A percentile compares a stretch with the other conserved stretches of the same genome.
Conservation (phyloP, 2,888 invertebrate genomes). For the Sesia apiformis region DNA sequence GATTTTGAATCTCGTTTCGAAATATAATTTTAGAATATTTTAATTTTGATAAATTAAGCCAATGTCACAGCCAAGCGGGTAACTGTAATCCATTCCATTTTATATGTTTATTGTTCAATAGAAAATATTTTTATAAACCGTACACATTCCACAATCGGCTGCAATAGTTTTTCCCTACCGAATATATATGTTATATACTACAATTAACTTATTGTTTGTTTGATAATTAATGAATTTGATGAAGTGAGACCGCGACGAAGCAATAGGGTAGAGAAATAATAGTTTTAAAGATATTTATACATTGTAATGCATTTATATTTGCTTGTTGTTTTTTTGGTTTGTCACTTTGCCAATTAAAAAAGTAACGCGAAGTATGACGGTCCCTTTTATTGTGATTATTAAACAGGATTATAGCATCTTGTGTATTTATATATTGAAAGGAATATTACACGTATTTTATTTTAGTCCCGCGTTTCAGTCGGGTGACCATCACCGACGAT, state of each 20-base stretch:
- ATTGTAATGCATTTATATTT: no score
- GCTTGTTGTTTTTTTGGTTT: no score
- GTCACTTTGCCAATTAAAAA: no score
- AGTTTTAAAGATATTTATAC: no score
- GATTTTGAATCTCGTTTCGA: conserved; percentile 35
- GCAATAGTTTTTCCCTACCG: conserved; percentile 46
- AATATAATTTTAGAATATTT: conserved; percentile 17
- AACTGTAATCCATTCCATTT: conserved; percentile 38
- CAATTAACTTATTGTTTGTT: not conserved
- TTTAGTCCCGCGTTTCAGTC: no score
- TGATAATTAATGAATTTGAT: not conserved
- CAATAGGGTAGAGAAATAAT: not conserved
- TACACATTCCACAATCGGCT: conserved; percentile 52
- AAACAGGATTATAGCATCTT: no score
- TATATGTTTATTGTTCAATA: conserved; percentile 14
- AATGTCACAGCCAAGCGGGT: conserved; percentile 23
- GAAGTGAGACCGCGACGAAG: not conserved
- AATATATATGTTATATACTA: not conserved
- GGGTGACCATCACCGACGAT: no score
- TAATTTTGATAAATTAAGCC: not conserved
- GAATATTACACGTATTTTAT: no score
- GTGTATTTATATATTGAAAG: no score
- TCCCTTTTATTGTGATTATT: no score
- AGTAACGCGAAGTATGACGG: no score
- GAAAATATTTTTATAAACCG: conserved; percentile 9